phyloP scores from a whole-genome alignment of 2,888 invertebrate genomes.

The Diaphora mendica region DNA sequence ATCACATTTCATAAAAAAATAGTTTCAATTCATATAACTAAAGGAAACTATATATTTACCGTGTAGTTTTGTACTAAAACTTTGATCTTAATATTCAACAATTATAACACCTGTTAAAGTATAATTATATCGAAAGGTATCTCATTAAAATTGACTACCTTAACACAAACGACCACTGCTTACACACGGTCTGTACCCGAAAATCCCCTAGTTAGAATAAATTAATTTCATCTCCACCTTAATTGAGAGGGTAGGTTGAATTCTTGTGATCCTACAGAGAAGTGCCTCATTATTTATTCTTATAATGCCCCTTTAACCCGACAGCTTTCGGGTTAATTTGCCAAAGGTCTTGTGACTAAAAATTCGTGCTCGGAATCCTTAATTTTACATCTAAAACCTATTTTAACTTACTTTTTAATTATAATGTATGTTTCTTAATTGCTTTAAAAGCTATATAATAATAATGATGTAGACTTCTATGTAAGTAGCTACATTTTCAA shows the following conservation, averaged over 20 bases:
- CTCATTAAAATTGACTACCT: constrained; percentile 15
- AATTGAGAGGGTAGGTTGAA: constrained; percentile 70
- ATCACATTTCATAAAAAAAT: too few species aligned
- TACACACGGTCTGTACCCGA: constrained; percentile 42
- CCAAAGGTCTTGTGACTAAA: constrained; percentile 65
- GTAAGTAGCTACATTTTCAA: too few species aligned
- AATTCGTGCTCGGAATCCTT: constrained; percentile 66
- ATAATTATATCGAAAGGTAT: constrained; percentile 9
- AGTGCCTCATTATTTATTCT: constrained; percentile 77
- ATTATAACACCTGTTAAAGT: constrained; percentile 9
- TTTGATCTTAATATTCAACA: neutral
- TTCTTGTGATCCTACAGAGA: constrained; percentile 60
- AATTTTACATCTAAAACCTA: constrained; percentile 48
- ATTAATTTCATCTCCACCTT: constrained; percentile 75
- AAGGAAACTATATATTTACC: too few species aligned
- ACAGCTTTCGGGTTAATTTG: constrained; percentile 72
- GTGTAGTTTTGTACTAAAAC: neutral
- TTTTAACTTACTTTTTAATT: constrained; percentile 43
- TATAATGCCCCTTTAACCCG: constrained; percentile 72
- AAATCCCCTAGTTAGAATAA: constrained; percentile 70
- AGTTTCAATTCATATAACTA: too few species aligned
- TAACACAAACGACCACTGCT: constrained; percentile 21
- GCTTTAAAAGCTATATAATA: constrained; percentile 19
- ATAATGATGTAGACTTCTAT: neutral
- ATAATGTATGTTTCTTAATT: constrained; percentile 43